Base-by-base conservation (phyloP, 1,140 invertebrate species). In the Eriocheir sinensis region DNA sequence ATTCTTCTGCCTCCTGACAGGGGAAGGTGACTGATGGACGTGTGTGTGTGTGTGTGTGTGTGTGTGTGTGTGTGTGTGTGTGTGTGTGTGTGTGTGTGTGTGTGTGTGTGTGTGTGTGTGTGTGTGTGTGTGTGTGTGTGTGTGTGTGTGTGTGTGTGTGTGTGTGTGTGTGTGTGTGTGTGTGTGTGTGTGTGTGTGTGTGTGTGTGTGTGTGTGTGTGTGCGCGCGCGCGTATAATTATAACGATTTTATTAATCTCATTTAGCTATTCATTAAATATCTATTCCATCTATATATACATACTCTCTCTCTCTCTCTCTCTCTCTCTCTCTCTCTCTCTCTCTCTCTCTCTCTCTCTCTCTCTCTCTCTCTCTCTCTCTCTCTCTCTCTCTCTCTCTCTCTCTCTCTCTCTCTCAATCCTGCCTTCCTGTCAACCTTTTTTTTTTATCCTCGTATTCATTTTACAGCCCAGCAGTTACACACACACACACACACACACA, bases 321-420 rank as follows among this genome's bases (percentile, higher is more conserved):
- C 44, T 48, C 44, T 48, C 44, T 48, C 44, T 72, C 6, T 21
- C 21, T 72, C 60, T 72, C 60, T 72, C 60, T 72, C 60, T 72
- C 60, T 72, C 60, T 72, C 60, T 72, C 60, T 72, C 60, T 72
- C 60, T 72, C 60, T 72, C 60, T 72, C 60, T 72, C 60, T 72
- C 60, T 72, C 60, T 72, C 60, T 72, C 60, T 72, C 60, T 72
- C 60, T n/a, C n/a, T n/a, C n/a, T n/a, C n/a, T n/a, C n/a, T n/a
- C n/a, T n/a, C n/a, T n/a, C n/a, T n/a, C n/a, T n/a, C n/a, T n/a
- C n/a, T n/a, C n/a, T n/a, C n/a, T n/a, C n/a, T n/a, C n/a, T n/a
- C n/a, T n/a, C n/a, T n/a, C n/a, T n/a, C n/a, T n/a, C n/a, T n/a
- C 60, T 72, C 60, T 72, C 60, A n/a, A 21, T 72, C 60, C n/a